Percentiles rank a stretch among this genome's conserved stretches.
Conservation (phyloP, 2,113 vertebrate species). For the Plecotus auritus region DNA sequence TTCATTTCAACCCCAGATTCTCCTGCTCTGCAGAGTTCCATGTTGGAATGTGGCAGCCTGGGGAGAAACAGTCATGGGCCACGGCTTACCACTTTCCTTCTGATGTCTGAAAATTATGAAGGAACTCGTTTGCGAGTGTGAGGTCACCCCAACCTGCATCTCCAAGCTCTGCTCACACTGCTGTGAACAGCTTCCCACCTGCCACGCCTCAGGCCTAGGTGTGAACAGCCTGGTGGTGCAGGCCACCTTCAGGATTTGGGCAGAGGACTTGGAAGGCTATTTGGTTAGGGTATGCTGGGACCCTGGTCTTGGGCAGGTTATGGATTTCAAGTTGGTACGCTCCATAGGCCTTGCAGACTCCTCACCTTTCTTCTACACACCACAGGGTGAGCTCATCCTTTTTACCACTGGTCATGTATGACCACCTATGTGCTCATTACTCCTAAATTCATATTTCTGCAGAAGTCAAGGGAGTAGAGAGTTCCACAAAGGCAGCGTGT, state of each 20-base stretch:
- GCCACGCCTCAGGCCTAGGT: background rate
- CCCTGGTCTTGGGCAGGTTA: background rate
- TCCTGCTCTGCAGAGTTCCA: background rate
- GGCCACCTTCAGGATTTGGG: background rate
- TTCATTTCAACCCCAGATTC: background rate
- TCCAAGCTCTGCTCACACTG: background rate
- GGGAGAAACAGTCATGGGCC: background rate
- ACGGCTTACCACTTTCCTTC: background rate
- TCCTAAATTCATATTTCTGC: background rate
- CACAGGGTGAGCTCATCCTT: background rate
- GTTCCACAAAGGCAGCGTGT: background rate
- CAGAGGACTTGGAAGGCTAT: background rate
- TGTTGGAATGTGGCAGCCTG: background rate
- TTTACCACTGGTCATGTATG: background rate
- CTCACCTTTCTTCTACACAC: background rate
- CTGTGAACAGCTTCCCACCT: background rate
- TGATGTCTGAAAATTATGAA: background rate
- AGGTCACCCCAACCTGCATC: background rate
- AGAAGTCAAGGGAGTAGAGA: background rate
- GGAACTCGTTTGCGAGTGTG: background rate
- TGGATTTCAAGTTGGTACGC: background rate
- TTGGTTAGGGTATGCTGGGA: background rate
- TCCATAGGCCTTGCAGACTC: background rate
- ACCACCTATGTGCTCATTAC: background rate
- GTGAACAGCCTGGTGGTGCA: background rate